Evolutionary conservation across 2,797 vertebrate species (phyloP).

Genomic region (Falco cherrug): DNA sequence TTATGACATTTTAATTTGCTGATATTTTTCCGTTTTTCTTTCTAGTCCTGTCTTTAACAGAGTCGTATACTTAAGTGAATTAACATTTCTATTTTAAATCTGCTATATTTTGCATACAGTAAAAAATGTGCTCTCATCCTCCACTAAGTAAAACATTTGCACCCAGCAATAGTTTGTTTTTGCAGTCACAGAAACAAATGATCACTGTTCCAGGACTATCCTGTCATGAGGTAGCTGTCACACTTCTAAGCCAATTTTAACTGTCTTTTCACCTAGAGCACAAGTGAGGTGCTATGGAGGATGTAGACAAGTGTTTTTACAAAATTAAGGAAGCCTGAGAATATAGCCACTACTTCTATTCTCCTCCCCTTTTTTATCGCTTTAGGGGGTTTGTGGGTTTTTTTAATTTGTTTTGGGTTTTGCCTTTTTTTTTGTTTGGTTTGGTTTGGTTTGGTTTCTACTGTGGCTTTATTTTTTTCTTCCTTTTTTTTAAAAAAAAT

Average conservation of each 20-base stretch:
- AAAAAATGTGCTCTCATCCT: neutral
- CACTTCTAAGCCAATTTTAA: neutral
- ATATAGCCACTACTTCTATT: neutral
- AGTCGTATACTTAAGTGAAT: neutral
- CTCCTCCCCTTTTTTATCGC: neutral
- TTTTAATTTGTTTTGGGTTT: neutral
- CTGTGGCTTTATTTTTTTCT: neutral
- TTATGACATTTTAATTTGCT: neutral
- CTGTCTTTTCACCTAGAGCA: neutral
- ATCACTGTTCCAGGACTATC: neutral
- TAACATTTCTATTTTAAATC: neutral
- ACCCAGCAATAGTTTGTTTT: neutral
- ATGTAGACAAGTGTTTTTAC: neutral
- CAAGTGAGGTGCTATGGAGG: neutral
- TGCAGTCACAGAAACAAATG: neutral
- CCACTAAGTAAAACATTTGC: neutral
- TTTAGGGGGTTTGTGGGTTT: neutral
- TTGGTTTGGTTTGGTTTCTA: neutral
- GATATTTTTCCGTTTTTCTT: neutral
- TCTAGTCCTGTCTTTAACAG: neutral
- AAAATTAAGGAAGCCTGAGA: neutral
- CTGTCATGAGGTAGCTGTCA: accelerated
- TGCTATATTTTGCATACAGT: neutral
- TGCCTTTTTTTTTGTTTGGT: neutral
- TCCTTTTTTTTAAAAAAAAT: no score